These are phyloP conservation scores for Pampus argenteus DNA, from an alignment of 2,797 vertebrate species.

Conservation along the genomic window DNA sequence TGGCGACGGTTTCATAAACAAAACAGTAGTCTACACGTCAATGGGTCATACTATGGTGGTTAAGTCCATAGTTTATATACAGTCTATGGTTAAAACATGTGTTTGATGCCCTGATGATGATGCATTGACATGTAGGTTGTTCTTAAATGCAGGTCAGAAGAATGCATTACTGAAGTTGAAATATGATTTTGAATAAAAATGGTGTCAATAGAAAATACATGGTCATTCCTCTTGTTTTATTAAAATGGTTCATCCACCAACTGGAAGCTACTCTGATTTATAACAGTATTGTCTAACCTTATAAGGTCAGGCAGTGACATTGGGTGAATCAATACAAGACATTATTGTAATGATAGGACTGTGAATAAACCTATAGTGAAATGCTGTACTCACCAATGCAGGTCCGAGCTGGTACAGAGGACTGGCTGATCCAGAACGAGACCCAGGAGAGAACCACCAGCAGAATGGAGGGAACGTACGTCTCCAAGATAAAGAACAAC, in stretches of 20 bases:
- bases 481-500: constrained; percentile 93
- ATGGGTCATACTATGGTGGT: too few relatives aligned
- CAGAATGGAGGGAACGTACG: constrained; percentile 91
- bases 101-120: background rate
- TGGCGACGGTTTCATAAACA: too few relatives aligned
- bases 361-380: background rate
- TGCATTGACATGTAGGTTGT: background rate
- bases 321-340: background rate
- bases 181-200: too few relatives aligned
- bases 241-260: background rate
- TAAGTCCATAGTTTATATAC: too few relatives aligned
- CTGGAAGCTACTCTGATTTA: background rate
- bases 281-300: background rate
- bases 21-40: too few relatives aligned
- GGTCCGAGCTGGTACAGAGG: constrained; percentile 92
- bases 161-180: background rate
- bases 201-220: too few relatives aligned
- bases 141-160: background rate
- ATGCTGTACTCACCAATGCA: constrained; percentile 87
- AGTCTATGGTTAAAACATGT: background rate
- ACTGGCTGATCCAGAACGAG: constrained; percentile 95
- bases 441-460: constrained; percentile 95
- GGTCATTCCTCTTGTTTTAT: too few relatives aligned
- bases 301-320: background rate
- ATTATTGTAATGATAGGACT: background rate